Evolutionary conservation across 2,113 vertebrate species (phyloP).

Genomic region (Serilophus lunatus): DNA sequence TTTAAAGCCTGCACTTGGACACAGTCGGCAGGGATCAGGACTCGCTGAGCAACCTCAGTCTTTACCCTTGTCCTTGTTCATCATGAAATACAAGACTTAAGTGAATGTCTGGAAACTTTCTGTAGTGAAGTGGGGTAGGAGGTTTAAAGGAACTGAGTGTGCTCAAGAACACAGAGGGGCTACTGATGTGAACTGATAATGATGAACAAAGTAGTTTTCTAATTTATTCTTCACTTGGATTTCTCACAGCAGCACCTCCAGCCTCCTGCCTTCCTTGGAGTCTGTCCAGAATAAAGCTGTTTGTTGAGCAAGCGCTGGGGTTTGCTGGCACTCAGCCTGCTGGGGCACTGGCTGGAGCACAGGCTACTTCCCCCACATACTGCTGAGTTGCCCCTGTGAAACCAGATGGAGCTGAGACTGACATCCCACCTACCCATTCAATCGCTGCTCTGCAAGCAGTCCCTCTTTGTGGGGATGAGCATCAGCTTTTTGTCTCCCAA

Average conservation of each 20-base stretch:
- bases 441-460: background rate
- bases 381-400: background rate
- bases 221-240: background rate
- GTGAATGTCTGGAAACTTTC: background rate
- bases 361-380: background rate
- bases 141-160: background rate
- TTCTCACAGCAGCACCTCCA: background rate
- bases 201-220: background rate
- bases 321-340: background rate
- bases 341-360: background rate
- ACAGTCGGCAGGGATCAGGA: background rate
- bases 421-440: background rate
- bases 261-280: background rate
- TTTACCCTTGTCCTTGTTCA: background rate
- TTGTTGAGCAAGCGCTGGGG: background rate
- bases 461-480: background rate
- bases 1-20: background rate
- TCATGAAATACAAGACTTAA: background rate
- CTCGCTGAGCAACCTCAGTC: background rate
- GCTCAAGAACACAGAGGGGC: background rate
- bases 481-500: background rate
- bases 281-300: background rate
- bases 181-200: accelerated
- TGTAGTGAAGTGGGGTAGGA: background rate
- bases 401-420: background rate